Base-by-base conservation (phyloP, 2,113 vertebrate species). In the Xiphophorus hellerii region DNA sequence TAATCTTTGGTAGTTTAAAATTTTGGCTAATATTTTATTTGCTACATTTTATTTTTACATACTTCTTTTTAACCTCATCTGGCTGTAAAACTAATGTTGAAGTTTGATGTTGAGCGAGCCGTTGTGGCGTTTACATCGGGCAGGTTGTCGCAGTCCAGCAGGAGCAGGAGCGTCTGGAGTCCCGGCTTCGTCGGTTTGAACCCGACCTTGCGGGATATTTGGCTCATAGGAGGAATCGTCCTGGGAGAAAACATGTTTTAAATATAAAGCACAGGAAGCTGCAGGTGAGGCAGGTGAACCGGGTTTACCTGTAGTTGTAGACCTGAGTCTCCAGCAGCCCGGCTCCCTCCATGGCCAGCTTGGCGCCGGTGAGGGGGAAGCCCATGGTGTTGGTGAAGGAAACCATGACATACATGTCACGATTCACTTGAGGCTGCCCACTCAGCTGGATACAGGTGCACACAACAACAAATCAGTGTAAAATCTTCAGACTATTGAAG, bases 351-450 rank as follows among this genome's bases (percentile, higher is more conserved):
- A 97, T 82, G 65, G 84, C 80, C 14, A 98, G 64, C 0, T 5
- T 60, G 35, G 95, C 87, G 0, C 96, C 84, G 2, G 74, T 12
- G 69, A 98, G 91, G 0, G 74, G 29, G 73, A 95, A 89, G 63
- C 78, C 83, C 70, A 95, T 84, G 27, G 94, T 92, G 69, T 98
- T 98, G 80, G 92, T 95, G 89, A 98, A 98, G 78, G 95, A 89
- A 28, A 97, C 91, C 0, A 42, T 92, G 68, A 94, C 92, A 2
- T 75, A 80, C 89, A 94, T 93, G 7, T 86, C n/a, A 22, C 69
- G 63, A 2, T 73, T 17, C 28, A 92, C 69, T 61, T 11, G 62
- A 11, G 79, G 62, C 0, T 0, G 0, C 0, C 81, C 83, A 8
- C 28, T 78, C 67, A 92, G 27, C 92, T 90, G 63, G 2, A 66